phyloP scores from a whole-genome alignment of 2,888 invertebrate species.

The Rhagophthalmus giganteus region DNA sequence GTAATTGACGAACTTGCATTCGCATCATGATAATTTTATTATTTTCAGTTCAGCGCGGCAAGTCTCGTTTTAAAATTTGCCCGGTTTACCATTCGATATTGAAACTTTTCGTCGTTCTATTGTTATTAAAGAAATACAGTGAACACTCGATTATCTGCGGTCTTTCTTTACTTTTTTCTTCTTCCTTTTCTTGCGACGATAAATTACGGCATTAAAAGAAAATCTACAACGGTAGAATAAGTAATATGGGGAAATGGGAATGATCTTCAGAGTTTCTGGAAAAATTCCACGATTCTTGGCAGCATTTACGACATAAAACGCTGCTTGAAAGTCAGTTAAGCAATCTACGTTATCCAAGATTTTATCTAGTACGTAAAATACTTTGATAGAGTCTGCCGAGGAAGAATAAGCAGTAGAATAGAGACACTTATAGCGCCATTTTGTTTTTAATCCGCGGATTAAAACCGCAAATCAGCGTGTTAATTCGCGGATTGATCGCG shows the following conservation, averaged over 20 bases:
- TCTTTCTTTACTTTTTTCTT: neutral
- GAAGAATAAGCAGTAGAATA: no score
- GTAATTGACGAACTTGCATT: no score
- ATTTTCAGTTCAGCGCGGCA: no score
- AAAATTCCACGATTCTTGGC: neutral
- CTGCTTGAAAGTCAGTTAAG: neutral
- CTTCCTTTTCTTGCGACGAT: neutral
- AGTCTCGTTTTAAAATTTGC: no score
- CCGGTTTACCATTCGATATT: no score
- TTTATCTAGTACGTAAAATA: neutral
- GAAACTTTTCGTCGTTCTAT: no score
- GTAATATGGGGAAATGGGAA: neutral
- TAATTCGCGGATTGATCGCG: no score
- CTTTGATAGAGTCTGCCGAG: neutral
- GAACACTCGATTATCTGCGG: no score
- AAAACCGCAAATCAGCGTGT: no score
- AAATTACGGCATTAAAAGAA: neutral
- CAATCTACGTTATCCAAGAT: neutral
- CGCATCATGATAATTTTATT: neutral
- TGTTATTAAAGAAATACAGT: no score
- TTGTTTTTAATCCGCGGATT: no score
- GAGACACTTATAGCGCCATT: no score
- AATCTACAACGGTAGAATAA: neutral
- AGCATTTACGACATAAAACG: conserved; percentile 1
- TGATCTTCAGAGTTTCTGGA: neutral